Percentiles rank a stretch among this genome's conserved stretches.
These are phyloP conservation scores for Muscicapa striata DNA, from an alignment of 2,797 vertebrate genomes.

Conservation along the genomic window DNA sequence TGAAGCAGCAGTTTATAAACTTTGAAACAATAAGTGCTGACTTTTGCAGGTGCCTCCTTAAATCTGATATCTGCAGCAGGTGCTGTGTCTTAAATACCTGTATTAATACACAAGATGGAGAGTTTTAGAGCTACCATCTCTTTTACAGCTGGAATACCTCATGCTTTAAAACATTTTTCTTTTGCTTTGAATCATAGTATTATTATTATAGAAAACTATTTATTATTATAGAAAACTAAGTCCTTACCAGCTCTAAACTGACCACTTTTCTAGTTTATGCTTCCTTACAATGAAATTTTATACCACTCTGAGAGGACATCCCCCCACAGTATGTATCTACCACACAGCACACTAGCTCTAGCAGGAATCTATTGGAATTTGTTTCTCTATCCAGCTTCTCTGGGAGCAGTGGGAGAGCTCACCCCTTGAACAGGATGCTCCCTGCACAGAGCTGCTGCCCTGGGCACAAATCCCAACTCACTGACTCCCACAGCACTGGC, in stretches of 20 bases:
- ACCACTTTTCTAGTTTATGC: neutral
- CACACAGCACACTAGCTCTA: neutral
- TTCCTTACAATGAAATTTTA: neutral
- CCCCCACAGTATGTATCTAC: accelerated
- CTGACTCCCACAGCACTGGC: neutral
- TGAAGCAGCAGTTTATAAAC: neutral
- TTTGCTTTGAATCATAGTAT: neutral
- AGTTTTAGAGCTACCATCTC: neutral
- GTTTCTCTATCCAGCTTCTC: neutral
- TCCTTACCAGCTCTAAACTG: neutral
- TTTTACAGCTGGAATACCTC: neutral
- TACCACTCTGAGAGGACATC: neutral
- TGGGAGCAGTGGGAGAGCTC: neutral
- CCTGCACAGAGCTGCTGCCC: neutral
- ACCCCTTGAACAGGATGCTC: neutral
- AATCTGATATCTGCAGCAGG: neutral
- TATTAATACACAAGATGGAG: neutral
- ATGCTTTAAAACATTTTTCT: neutral
- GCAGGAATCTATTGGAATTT: neutral
- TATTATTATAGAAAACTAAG: neutral
- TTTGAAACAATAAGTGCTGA: neutral
- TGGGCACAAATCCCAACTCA: neutral
- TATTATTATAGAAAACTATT: neutral
- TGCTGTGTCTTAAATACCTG: neutral
- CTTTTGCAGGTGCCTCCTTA: neutral